phyloP scores from a whole-genome alignment of 2,888 invertebrate species.

The Globia sparganii region DNA sequence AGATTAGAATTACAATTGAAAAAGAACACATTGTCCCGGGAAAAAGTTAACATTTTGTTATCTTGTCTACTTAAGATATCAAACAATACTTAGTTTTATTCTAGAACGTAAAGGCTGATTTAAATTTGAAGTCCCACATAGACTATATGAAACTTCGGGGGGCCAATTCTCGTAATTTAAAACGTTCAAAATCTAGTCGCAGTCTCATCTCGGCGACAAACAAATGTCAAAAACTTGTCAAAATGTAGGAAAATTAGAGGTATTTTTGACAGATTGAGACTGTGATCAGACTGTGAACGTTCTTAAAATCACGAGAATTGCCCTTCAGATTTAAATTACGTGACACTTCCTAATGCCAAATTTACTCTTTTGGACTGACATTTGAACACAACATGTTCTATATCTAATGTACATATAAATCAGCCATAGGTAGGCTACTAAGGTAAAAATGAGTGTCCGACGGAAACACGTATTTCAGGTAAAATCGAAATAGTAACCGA shows the following conservation, averaged over 20 bases:
- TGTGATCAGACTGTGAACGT: no score
- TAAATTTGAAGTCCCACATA: not conserved
- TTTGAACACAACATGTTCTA: not conserved
- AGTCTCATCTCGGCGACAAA: no score
- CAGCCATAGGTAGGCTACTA: not conserved
- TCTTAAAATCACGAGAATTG: no score
- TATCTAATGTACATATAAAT: not conserved
- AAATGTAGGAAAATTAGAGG: no score
- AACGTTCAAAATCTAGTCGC: no score
- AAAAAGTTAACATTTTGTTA: not conserved
- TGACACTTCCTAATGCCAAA: not conserved
- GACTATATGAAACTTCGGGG: no score
- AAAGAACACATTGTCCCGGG: no score
- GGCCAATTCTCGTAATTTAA: no score
- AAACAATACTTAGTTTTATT: not conserved
- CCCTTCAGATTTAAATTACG: not conserved
- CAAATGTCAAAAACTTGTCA: no score
- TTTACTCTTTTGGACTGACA: no score
- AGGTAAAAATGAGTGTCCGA: not conserved
- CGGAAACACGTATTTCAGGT: not conserved
- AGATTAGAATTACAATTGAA: not conserved
- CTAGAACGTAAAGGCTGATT: not conserved
- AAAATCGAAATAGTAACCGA: not conserved
- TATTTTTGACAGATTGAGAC: no score
- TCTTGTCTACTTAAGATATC: not conserved